phyloP scores from a whole-genome alignment of 2,797 vertebrate species.

The Micrastur ruficollis region DNA sequence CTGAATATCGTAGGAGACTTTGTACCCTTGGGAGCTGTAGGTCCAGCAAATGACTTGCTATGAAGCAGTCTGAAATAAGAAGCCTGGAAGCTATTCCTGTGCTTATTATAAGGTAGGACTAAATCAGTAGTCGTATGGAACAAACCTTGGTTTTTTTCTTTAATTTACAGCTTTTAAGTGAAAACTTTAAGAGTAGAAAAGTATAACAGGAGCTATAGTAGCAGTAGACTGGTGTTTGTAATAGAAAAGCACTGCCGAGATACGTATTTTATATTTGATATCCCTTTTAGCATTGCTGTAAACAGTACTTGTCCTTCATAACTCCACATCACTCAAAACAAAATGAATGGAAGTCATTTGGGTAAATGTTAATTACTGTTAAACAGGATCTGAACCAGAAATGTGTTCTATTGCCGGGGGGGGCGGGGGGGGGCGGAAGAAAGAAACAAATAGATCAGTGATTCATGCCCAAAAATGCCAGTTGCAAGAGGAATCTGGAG shows the following conservation, averaged over 20 bases:
- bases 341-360: background rate
- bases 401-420: background rate
- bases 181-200: background rate
- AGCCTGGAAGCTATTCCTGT: background rate
- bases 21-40: background rate
- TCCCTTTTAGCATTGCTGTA: background rate
- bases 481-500: background rate
- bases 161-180: background rate
- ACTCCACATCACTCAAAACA: background rate
- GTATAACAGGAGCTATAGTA: background rate
- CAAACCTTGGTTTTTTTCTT: background rate
- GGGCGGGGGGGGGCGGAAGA: too few species aligned
- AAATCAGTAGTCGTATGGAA: background rate
- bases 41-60: background rate
- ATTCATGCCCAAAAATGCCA: background rate
- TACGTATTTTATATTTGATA: background rate
- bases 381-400: background rate
- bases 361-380: background rate
- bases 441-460: background rate
- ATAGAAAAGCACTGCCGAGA: background rate
- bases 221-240: background rate
- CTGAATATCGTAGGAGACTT: background rate
- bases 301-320: background rate
- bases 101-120: background rate
- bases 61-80: background rate